Percentiles rank a stretch among this genome's conserved stretches.
phyloP scores from a whole-genome alignment of 2,113 vertebrate genomes.

The Coptodon bakossiorum region DNA sequence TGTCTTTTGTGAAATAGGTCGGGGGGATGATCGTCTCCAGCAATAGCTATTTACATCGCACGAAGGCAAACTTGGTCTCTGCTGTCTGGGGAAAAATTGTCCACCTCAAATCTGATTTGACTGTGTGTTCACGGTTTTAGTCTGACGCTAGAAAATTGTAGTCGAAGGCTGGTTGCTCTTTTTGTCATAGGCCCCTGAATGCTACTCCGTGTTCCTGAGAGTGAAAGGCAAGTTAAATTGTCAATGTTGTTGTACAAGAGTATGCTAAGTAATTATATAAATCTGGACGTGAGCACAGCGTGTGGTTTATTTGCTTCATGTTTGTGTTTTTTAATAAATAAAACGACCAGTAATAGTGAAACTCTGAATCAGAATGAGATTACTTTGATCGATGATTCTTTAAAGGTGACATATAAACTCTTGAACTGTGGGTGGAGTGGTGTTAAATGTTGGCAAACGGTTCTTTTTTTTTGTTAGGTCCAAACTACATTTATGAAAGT shows the following conservation, averaged over 20 bases:
- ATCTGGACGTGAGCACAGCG: neutral
- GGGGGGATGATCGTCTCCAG: neutral
- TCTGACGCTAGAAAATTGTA: constrained; percentile 35
- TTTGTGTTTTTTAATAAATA: constrained; percentile 51
- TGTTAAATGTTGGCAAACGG: constrained; percentile 22
- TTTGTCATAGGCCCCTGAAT: constrained; percentile 22
- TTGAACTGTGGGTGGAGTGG: constrained; percentile 26
- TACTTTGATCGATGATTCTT: constrained; percentile 44
- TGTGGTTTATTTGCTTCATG: neutral
- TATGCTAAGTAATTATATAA: constrained; percentile 11
- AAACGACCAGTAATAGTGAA: constrained; percentile 45
- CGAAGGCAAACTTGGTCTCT: neutral
- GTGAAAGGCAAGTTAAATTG: constrained; percentile 28
- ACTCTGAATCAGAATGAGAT: constrained; percentile 52
- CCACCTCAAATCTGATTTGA: neutral
- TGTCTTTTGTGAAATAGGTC: neutral
- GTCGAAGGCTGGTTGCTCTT: neutral
- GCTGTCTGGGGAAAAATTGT: constrained; percentile 50
- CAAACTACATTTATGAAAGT: neutral
- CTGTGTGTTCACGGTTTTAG: neutral
- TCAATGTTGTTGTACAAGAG: neutral
- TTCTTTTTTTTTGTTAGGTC: neutral
- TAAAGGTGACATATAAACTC: constrained; percentile 36
- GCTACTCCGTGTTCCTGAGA: neutral
- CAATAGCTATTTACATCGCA: neutral